Evolutionary conservation across 2,888 invertebrate genomes (phyloP).

Genomic region (Yponomeuta evonymella): DNA sequence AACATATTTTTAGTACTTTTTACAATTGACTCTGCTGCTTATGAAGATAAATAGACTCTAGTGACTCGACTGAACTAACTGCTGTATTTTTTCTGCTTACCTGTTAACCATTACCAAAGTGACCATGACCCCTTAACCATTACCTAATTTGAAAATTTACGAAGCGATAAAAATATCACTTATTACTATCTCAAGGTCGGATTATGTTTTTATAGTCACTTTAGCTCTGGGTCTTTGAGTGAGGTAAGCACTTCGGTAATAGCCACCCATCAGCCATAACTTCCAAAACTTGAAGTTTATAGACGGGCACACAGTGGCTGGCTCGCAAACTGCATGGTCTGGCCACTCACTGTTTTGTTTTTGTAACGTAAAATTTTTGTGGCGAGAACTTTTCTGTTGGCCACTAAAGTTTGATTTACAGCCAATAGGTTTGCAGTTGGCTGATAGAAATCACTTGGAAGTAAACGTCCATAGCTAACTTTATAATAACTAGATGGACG

Average conservation of each 20-base stretch:
- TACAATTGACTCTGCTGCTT: too few species aligned
- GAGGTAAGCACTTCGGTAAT: background rate
- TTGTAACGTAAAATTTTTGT: background rate
- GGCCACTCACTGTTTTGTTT: background rate
- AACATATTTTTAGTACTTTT: too few species aligned
- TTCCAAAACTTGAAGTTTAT: conserved; percentile 1
- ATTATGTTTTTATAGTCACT: background rate
- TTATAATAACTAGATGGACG: too few species aligned
- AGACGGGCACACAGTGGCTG: background rate
- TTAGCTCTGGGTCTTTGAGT: background rate
- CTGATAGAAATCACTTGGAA: background rate
- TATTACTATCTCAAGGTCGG: too few species aligned
- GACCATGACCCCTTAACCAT: too few species aligned
- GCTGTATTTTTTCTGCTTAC: too few species aligned
- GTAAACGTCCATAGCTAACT: background rate
- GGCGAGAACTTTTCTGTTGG: background rate
- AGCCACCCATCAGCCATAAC: conserved; percentile 4
- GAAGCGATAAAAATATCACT: too few species aligned
- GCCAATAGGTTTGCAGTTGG: background rate
- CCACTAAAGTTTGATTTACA: background rate
- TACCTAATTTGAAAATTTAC: too few species aligned
- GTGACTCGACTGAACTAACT: too few species aligned
- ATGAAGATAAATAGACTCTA: too few species aligned
- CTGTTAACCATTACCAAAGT: too few species aligned
- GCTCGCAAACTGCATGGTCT: background rate